A percentile compares a stretch with the other conserved stretches of the same genome.
phyloP scores from a whole-genome alignment of 2,797 vertebrate genomes.

The Chanos chanos region DNA sequence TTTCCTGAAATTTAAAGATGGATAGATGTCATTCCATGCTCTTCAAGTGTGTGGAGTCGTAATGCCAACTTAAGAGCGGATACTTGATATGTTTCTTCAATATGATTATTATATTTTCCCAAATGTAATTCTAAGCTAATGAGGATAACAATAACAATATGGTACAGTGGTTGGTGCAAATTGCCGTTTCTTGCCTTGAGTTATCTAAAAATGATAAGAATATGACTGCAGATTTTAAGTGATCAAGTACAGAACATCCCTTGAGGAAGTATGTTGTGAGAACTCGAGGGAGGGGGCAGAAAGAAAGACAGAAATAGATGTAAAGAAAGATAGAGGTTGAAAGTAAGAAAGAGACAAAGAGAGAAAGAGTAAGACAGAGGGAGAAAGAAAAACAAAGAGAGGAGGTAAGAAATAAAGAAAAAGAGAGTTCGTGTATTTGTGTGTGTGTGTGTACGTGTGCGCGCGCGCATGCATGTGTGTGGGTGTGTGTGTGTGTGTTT shows the following conservation, averaged over 20 bases:
- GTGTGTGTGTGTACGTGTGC: background rate
- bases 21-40: too few species aligned
- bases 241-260: conserved; percentile 63
- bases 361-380: too few species aligned
- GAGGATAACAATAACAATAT: conserved; percentile 59
- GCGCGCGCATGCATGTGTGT: conserved; percentile 2
- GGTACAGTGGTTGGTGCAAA: conserved; percentile 58
- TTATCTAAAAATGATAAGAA: conserved; percentile 65
- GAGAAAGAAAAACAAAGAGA: too few species aligned
- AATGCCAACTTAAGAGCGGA: background rate
- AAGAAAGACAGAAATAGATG: too few species aligned
- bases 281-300: too few species aligned
- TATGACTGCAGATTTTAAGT: conserved; percentile 61
- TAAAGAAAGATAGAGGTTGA: too few species aligned
- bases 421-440: background rate
- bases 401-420: too few species aligned
- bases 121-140: conserved; percentile 55
- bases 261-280: conserved; percentile 47
- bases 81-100: conserved; percentile 18
- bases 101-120: conserved; percentile 48
- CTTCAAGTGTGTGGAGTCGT: background rate
- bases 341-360: too few species aligned
- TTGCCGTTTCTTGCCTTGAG: conserved; percentile 60
- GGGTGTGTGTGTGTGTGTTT: background rate
- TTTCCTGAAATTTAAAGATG: too few species aligned